These are phyloP conservation scores for Sander vitreus DNA, from an alignment of 2,113 vertebrate genomes.

Conservation along the genomic window DNA sequence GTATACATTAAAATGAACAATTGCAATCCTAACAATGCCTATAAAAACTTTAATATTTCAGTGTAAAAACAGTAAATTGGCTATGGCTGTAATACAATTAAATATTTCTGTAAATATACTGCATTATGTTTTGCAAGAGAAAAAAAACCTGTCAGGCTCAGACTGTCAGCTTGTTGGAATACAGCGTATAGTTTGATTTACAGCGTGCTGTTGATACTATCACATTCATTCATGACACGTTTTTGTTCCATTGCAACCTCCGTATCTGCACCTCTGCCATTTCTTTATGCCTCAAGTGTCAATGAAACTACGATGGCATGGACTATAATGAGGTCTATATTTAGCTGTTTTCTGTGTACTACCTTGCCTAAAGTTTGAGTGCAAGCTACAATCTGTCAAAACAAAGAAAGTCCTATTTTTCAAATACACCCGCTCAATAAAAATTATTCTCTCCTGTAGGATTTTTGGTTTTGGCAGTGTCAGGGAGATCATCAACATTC, in stretches of 20 bases:
- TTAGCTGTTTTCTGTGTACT: slow-evolving; percentile 68
- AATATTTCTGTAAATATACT: slow-evolving; percentile 13
- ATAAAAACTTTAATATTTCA: not conserved
- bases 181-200: slow-evolving; percentile 60
- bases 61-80: not conserved
- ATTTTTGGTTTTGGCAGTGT: slow-evolving; percentile 39
- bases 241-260: slow-evolving; percentile 64
- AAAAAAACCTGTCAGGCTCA: slow-evolving; percentile 21
- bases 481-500: slow-evolving; percentile 54
- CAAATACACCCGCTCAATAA: slow-evolving; percentile 48
- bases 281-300: slow-evolving; percentile 68
- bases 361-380: slow-evolving; percentile 58
- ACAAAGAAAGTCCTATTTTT: slow-evolving; percentile 66
- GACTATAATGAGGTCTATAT: slow-evolving; percentile 78
- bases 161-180: slow-evolving; percentile 47
- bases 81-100: not conserved
- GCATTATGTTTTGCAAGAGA: slow-evolving; percentile 7
- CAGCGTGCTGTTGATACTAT: slow-evolving; percentile 50
- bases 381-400: slow-evolving; percentile 72
- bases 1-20: not conserved
- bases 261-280: slow-evolving; percentile 59
- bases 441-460: slow-evolving; percentile 50
- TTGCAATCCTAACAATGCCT: not conserved
- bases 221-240: slow-evolving; percentile 72
- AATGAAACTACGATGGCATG: slow-evolving; percentile 57